phyloP scores from a whole-genome alignment of 1,140 invertebrate genomes.

The Trinorchestia longiramus region DNA sequence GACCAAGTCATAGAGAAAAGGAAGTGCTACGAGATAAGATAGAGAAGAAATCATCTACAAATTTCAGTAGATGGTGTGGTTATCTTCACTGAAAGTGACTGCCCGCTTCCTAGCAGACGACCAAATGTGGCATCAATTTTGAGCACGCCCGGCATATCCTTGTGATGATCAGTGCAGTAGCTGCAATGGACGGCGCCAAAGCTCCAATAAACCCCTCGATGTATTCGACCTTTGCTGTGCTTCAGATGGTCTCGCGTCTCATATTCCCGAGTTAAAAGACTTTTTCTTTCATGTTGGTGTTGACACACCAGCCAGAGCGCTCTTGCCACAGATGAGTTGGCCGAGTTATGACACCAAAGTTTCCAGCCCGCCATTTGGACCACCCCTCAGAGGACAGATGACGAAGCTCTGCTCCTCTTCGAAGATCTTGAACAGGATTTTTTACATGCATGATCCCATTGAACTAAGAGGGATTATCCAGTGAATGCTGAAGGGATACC shows the following conservation, averaged over 20 bases:
- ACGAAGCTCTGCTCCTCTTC: neutral
- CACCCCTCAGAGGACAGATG: neutral
- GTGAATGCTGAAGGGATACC: neutral
- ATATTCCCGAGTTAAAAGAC: neutral
- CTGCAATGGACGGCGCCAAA: neutral
- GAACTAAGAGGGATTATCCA: neutral
- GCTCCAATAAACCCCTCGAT: neutral
- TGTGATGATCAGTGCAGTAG: neutral
- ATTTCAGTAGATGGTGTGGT: neutral
- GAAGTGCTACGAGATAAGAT: neutral
- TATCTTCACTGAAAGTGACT: neutral
- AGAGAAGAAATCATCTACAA: neutral
- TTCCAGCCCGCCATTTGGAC: neutral
- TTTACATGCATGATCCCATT: neutral
- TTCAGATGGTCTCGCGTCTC: neutral
- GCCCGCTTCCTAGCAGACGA: neutral
- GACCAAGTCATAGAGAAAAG: neutral
- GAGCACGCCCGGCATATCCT: neutral
- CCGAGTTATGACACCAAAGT: slow-evolving; percentile 13
- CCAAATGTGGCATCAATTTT: neutral
- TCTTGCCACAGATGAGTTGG: slow-evolving; percentile 4
- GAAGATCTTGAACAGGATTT: neutral
- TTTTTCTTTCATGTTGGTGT: slow-evolving; percentile 4
- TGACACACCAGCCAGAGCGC: neutral
- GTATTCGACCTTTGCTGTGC: slow-evolving; percentile 16